Evolutionary conservation across 2,113 vertebrate species (phyloP), one percentile per base, ranked within the genome.

Genomic region (Phasianus colchicus): DNA sequence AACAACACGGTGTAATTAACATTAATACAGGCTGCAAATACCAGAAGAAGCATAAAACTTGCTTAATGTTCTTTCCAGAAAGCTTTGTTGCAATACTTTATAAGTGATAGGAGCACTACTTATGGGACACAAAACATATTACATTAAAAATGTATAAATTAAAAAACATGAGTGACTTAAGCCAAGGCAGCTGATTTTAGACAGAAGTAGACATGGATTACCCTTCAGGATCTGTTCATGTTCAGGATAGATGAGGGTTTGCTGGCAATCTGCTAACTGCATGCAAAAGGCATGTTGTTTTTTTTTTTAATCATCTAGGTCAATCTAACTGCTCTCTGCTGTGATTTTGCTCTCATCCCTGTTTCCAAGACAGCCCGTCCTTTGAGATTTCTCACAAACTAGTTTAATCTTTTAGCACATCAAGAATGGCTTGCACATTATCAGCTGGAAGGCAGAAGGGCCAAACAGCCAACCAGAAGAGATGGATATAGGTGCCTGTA

Each of bases 281-380:
- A 16, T 54, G 19, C 32, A 30, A 80, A 83, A 80, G 42, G 17
- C 20, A 36, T 36, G 40, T 5, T 61, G 9, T 60, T 20, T 25
- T 86, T 22, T 69, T 30, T 43, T 55, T 57, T 12, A n/a, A 7
- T 71, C 71, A 73, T 55, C 64, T 66, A 45, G 83, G 69, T 90
- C 94, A 86, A 55, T 9, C 45, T 89, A 38, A 82, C 82, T 88
- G 58, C n/a, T 88, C 76, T 80, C 89, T 86, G 36, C 54, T 70
- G 36, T 48, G 30, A 27, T 81, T 70, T 69, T 80, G 13, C 50
- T 86, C 55, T 81, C 55, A 58, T 67, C 50, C 45, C 1, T 1
- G 6, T 67, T 96, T 86, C 76, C 76, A 88, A 88, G 83, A 90
- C 83, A 6, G 70, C 61, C 22, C n/a, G 11, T 90, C 79, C 36